Conservation (phyloP, 2,797 vertebrate genomes). For the Pipistrellus pygmaeus region DNA sequence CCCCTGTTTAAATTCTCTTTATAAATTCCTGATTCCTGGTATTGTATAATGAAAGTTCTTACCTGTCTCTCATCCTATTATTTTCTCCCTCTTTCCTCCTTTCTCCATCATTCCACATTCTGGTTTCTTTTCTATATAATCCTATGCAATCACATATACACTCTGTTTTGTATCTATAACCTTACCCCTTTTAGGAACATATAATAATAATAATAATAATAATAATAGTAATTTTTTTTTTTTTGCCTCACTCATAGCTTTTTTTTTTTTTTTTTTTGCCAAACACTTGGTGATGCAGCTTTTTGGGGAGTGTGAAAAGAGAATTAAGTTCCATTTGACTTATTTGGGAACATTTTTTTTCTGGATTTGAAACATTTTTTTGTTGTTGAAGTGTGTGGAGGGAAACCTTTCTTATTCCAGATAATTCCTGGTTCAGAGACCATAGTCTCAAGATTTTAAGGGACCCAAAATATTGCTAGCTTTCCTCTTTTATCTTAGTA, state of each 20-base stretch:
- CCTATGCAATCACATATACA: neutral
- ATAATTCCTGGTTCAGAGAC: neutral
- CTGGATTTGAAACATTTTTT: slow-evolving; percentile 1
- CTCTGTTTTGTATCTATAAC: neutral
- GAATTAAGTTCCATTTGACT: neutral
- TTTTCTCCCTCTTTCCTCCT: neutral
- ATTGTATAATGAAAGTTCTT: neutral
- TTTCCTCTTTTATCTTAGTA: neutral
- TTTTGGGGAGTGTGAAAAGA: neutral
- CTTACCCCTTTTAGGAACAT: neutral
- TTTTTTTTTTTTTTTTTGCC: neutral
- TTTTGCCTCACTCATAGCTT: neutral
- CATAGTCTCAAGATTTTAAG: slow-evolving; percentile 14
- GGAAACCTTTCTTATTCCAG: neutral
- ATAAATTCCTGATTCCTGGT: neutral
- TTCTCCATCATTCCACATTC: neutral
- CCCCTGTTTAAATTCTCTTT: neutral
- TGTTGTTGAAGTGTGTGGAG: neutral
- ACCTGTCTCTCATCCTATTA: neutral
- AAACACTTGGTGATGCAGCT: neutral
- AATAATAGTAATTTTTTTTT: neutral
- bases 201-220: neutral
- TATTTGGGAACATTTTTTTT: neutral
- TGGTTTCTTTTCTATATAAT: neutral
- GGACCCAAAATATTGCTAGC: neutral